phyloP scores from a whole-genome alignment of 2,888 invertebrate species.

The Callyntrura guangdongensis region DNA sequence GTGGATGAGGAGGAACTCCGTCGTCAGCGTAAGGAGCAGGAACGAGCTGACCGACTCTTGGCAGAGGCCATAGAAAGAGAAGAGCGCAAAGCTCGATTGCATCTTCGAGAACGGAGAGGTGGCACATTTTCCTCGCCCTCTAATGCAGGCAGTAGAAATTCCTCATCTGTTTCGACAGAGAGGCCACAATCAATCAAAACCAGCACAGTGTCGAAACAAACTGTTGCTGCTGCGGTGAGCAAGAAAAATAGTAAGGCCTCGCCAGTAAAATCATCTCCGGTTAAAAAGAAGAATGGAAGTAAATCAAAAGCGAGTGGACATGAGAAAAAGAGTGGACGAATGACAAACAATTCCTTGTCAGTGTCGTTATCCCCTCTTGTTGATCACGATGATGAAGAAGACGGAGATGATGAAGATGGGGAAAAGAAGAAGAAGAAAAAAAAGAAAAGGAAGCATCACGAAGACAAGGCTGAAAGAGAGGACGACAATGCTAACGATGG shows the following conservation, averaged over 20 bases:
- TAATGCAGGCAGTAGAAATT: conserved; percentile 57
- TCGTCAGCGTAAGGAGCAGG: conserved; percentile 82
- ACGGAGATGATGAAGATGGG: neutral
- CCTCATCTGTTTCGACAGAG: conserved; percentile 72
- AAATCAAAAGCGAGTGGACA: conserved; percentile 86
- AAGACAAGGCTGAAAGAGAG: conserved; percentile 84
- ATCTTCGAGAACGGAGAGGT: conserved; percentile 83
- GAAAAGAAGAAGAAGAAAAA: conserved; percentile 67
- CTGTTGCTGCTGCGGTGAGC: conserved; percentile 72
- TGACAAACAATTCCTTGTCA: conserved; percentile 84
- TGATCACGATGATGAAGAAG: conserved; percentile 71
- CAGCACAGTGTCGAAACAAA: conserved; percentile 69
- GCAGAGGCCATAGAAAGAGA: conserved; percentile 84
- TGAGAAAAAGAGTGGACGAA: conserved; percentile 86
- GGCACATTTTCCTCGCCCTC: conserved; percentile 64
- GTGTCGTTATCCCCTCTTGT: conserved; percentile 80
- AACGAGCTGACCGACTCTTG: conserved; percentile 83
- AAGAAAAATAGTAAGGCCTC: conserved; percentile 72
- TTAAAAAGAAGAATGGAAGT: conserved; percentile 49
- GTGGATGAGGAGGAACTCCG: conserved; percentile 81
- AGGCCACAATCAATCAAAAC: conserved; percentile 54
- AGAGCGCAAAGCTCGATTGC: conserved; percentile 82
- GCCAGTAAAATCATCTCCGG: conserved; percentile 68
- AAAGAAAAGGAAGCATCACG: conserved; percentile 56
- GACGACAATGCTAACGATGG: neutral